These are phyloP conservation scores for Corythornis cristatus DNA, from an alignment of 2,113 vertebrate genomes.

Conservation along the genomic window DNA sequence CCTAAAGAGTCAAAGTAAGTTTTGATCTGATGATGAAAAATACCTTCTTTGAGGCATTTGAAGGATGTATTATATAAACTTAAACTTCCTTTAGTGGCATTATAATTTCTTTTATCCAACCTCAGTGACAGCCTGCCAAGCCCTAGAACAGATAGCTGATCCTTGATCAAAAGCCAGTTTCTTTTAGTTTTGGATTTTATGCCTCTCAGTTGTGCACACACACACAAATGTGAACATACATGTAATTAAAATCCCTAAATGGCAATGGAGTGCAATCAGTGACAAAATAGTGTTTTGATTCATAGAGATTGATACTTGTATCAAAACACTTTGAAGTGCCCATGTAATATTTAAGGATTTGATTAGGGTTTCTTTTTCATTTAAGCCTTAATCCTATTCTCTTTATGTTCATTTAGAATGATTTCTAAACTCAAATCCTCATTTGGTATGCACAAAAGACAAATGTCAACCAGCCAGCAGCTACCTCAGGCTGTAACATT, in stretches of 20 bases:
- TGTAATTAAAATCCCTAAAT: not conserved
- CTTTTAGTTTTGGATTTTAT: not conserved
- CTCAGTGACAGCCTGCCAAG: not conserved
- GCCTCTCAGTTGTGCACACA: not conserved
- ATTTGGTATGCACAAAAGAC: rapidly evolving
- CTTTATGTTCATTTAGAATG: not conserved
- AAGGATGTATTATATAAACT: not conserved
- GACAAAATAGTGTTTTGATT: not conserved
- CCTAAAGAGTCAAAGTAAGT: not conserved
- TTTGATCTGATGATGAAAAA: not conserved
- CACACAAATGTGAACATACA: rapidly evolving
- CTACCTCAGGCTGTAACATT: rapidly evolving
- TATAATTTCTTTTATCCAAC: not conserved
- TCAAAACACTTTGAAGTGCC: not conserved
- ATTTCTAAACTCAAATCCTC: not conserved
- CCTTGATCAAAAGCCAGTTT: not conserved
- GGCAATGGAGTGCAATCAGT: not conserved
- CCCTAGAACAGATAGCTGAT: not conserved
- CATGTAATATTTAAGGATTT: not conserved
- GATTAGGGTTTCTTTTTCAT: not conserved
- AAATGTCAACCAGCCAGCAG: not conserved
- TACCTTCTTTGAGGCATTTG: not conserved
- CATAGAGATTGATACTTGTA: not conserved
- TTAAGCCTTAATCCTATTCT: not conserved
- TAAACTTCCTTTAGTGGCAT: not conserved